Evolutionary conservation across 2,113 vertebrate species (phyloP), one percentile per base, ranked within the genome.

Genomic region (Cyanistes caeruleus): DNA sequence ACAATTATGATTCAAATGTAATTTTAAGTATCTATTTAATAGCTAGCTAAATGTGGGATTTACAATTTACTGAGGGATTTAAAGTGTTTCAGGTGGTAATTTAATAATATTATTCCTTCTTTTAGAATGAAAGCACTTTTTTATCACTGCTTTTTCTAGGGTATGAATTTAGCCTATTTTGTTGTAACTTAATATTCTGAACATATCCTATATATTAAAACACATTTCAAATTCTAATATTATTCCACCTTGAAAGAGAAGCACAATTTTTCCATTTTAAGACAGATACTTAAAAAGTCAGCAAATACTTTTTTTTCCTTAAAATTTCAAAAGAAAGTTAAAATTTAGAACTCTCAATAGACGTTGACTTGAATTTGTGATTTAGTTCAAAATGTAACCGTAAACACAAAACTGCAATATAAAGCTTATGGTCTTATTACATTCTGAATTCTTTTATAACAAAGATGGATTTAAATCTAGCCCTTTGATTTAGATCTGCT

Each of bases 251-350:
- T 69, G 41, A 35, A 72, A 86, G 30, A 67, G 22, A 67, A 70
- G 13, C 20, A 55, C 0, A 2, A 0, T 2, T 13, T 85, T 72
- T 68, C 3, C 3, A 23, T 72, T 88, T 81, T 69, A 76, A 63
- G 37, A 48, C 15, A 67, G 67, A 62, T 30, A n/a, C 2, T 53
- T 15, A 62, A n/a, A 8, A 58, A 55, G 22, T 53, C 65, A 87
- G 30, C 2, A 78, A 44, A 49, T 15, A n/a, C 1, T 43, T 60
- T 80, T 46, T 79, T 69, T 31, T 30, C 16, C 55, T 48, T 39
- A 44, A 49, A 63, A 52, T 10, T 48, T 89, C 15, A 87, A 80
- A 83, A 73, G 52, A 43, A 70, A 70, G 7, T 62, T 90, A 27
- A 49, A 31, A 75, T 94, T n/a, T 63, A 35, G 15, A 91, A 62